Evolutionary conservation across 2,113 vertebrate species (phyloP).

Genomic region (Ceyx melanurus): DNA sequence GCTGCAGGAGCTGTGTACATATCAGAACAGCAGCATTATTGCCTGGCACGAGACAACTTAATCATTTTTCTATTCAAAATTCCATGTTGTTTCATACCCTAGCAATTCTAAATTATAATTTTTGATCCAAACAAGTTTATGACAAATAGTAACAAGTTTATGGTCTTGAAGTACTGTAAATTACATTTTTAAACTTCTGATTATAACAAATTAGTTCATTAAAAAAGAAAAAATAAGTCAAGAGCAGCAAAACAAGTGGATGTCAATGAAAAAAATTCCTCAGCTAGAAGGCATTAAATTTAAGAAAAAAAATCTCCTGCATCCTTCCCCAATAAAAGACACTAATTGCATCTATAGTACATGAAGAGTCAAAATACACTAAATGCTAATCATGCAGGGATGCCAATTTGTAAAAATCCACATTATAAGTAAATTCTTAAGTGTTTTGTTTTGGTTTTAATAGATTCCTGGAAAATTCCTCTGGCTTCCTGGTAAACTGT

Average conservation of each 20-base stretch:
- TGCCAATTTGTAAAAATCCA: not conserved
- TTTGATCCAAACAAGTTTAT: slow-evolving; percentile 4
- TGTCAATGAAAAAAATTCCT: not conserved
- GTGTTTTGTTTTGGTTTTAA: not conserved
- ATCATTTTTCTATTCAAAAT: slow-evolving; percentile 60
- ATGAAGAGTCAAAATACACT: not conserved
- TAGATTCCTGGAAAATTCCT: not conserved
- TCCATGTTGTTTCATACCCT: slow-evolving; percentile 15
- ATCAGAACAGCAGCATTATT: not conserved
- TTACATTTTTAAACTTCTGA: slow-evolving; percentile 9
- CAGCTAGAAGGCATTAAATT: not conserved
- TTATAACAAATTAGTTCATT: slow-evolving; percentile 23
- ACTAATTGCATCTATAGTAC: not conserved
- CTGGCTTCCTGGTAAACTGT: not conserved
- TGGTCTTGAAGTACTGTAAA: not conserved
- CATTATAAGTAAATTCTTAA: not conserved
- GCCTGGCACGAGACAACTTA: slow-evolving; percentile 56
- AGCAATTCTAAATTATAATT: slow-evolving; percentile 3
- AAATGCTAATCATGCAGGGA: not conserved
- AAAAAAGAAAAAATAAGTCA: not conserved
- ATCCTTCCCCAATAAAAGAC: not conserved
- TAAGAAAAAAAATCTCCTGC: not conserved
- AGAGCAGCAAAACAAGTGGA: not conserved
- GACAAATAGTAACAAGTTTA: slow-evolving; percentile 7
- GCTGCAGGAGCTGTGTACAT: not conserved